Conservation (phyloP, 2,113 vertebrate genomes). For the Coptodon rendalli region DNA sequence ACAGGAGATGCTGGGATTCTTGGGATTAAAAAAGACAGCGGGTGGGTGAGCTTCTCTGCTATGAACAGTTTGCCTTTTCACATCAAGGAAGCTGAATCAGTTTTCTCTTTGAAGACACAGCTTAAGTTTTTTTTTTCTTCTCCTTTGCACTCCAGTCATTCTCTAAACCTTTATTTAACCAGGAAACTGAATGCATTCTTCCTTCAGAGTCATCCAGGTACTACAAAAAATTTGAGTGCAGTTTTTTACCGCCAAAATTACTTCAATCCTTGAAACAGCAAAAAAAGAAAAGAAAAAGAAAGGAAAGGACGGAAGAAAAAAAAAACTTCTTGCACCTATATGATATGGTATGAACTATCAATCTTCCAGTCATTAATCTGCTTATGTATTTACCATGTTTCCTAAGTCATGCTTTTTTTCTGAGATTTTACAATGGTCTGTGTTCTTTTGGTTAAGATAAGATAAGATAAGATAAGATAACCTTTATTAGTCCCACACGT, state of each 20-base stretch:
- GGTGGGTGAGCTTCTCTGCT: not conserved
- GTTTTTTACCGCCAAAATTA: not conserved
- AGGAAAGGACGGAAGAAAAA: not conserved
- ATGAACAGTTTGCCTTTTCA: not conserved
- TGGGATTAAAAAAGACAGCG: conserved; percentile 17
- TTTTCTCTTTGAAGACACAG: conserved; percentile 10
- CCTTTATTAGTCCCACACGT: too few species aligned
- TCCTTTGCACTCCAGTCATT: not conserved
- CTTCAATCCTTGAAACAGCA: not conserved
- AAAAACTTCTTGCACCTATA: not conserved
- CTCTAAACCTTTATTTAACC: conserved; percentile 12
- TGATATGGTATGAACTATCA: not conserved
- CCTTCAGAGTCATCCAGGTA: not conserved
- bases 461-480: too few species aligned
- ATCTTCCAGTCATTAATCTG: not conserved
- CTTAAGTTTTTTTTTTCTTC: not conserved
- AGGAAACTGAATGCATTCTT: not conserved
- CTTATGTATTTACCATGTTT: not conserved
- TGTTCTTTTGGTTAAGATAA: not conserved
- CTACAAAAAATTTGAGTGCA: not conserved
- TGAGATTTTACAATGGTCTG: not conserved
- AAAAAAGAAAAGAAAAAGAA: rapidly evolving
- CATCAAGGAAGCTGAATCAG: not conserved
- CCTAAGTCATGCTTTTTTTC: not conserved
- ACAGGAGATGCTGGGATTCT: not conserved